phyloP scores from a whole-genome alignment of 2,888 invertebrate genomes.

The Cephus spinipes region DNA sequence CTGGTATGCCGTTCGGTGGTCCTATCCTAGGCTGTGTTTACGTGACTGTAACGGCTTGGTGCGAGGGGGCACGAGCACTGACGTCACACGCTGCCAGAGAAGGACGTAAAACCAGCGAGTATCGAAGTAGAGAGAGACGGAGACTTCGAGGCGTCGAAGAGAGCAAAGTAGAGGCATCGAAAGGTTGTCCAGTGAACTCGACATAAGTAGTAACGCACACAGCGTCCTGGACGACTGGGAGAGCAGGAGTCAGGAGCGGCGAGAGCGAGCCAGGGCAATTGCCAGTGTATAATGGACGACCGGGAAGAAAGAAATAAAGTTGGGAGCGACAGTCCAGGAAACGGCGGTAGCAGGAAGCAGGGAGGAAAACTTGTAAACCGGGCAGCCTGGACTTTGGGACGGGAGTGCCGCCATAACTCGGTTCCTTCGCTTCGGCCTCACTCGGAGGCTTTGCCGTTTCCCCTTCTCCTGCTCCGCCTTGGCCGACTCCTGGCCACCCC shows the following conservation, averaged over 20 bases:
- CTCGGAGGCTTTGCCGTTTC: background rate
- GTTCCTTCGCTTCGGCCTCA: background rate
- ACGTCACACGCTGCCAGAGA: constrained; percentile 11
- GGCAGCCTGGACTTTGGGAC: background rate
- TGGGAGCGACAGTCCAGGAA: background rate
- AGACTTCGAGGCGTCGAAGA: background rate
- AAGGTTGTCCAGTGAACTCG: background rate
- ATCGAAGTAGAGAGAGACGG: background rate
- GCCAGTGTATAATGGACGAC: background rate
- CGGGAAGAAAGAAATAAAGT: background rate
- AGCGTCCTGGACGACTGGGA: background rate
- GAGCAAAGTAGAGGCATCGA: background rate
- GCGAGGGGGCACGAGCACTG: constrained; percentile 19
- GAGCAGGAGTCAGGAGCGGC: background rate
- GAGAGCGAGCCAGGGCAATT: background rate
- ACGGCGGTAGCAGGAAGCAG: background rate
- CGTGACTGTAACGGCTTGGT: constrained; percentile 22
- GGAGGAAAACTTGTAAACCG: background rate
- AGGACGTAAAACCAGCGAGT: background rate
- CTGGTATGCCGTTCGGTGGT: constrained; percentile 14
- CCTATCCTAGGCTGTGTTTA: constrained; percentile 16
- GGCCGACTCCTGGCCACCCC: constrained; percentile 43
- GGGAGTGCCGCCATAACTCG: constrained; percentile 3
- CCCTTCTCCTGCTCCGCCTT: constrained; percentile 25
- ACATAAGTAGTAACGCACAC: background rate